Percentiles rank a stretch among this genome's conserved stretches.
Conservation (phyloP, 2,888 invertebrate genomes). For the Limenitis camilla region DNA sequence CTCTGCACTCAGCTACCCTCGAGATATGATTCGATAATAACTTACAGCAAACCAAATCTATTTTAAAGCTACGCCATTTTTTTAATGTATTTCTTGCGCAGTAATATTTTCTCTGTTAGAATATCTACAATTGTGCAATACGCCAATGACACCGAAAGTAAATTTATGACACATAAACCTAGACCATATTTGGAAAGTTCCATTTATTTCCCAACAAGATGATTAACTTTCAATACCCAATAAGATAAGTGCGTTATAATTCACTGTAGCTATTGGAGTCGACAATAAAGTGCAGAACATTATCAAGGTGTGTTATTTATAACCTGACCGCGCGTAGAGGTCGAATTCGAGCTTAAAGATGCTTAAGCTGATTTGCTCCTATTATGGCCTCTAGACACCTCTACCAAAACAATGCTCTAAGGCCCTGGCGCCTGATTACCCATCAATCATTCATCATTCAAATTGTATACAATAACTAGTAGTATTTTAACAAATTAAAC, state of each 20-base stretch:
- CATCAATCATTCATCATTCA: constrained; percentile 48
- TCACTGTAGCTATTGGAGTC: constrained; percentile 24
- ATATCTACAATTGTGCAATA: background rate
- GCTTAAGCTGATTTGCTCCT: constrained; percentile 26
- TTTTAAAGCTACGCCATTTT: too few relatives aligned
- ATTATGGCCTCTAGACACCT: constrained; percentile 37
- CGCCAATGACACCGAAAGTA: background rate
- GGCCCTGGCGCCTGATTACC: constrained; percentile 31
- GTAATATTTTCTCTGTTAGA: background rate
- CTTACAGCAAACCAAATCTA: background rate
- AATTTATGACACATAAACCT: background rate
- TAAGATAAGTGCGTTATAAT: constrained; percentile 26
- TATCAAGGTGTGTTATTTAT: constrained; percentile 33
- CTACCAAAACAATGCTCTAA: constrained; percentile 39
- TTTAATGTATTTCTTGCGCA: too few relatives aligned
- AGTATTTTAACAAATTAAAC: too few relatives aligned
- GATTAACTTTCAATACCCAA: constrained; percentile 26
- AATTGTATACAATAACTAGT: too few relatives aligned
- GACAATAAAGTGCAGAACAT: constrained; percentile 26
- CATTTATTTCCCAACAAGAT: constrained; percentile 19
- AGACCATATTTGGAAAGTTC: background rate
- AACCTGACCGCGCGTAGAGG: constrained; percentile 30
- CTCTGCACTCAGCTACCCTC: constrained; percentile 52
- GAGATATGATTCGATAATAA: constrained; percentile 33
- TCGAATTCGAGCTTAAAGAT: constrained; percentile 29